Conservation (phyloP, 2,888 invertebrate genomes). For the Meta bourneti region DNA sequence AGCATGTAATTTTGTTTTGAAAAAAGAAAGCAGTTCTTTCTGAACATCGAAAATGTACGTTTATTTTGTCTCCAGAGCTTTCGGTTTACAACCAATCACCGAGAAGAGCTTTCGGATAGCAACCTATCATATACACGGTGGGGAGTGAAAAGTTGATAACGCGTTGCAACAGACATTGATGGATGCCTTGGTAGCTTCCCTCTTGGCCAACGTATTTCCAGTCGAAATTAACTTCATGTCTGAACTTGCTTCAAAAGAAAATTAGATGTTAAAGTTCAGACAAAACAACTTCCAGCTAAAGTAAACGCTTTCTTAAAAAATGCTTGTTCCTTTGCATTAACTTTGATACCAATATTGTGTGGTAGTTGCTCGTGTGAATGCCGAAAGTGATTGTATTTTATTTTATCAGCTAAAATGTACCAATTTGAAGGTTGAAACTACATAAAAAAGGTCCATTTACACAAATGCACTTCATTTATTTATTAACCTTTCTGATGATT, state of each 20-base stretch:
- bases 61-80: constrained; percentile 7
- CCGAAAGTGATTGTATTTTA: too few relatives aligned
- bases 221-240: constrained; percentile 28
- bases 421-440: too few relatives aligned
- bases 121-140: not conserved
- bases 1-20: not conserved
- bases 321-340: too few relatives aligned
- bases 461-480: too few relatives aligned
- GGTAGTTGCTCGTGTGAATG: too few relatives aligned
- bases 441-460: too few relatives aligned
- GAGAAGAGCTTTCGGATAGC: not conserved
- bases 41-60: not conserved
- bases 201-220: constrained; percentile 1
- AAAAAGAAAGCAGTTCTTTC: not conserved
- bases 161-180: constrained; percentile 45
- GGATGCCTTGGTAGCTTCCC: constrained; percentile 4
- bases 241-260: constrained; percentile 9
- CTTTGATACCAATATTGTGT: too few relatives aligned
- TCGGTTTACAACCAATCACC: constrained; percentile 25
- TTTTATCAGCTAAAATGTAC: too few relatives aligned
- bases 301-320: too few relatives aligned
- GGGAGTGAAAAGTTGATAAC: constrained; percentile 41
- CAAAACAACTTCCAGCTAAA: not conserved
- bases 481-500: too few relatives aligned
- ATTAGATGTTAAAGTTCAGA: constrained; percentile 15